Base-by-base conservation (phyloP, 2,113 vertebrate species). In the Orientallactaga bullata region DNA sequence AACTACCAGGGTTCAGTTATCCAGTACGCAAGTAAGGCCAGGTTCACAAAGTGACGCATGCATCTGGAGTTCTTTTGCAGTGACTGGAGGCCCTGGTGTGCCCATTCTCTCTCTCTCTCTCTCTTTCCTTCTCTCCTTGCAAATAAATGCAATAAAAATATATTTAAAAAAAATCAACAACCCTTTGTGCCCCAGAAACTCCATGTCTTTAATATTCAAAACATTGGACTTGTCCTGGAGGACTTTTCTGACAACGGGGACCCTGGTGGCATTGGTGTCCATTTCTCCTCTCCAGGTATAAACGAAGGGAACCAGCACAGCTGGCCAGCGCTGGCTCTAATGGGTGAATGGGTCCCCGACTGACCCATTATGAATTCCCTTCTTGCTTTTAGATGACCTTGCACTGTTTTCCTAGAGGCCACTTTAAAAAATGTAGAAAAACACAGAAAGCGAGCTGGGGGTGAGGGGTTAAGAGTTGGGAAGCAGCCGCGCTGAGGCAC, bases 121-220 rank as follows among this genome's bases (percentile, higher is more conserved):
- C 42, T 47, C 42, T 47, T 5, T 47, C 42, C 8, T 8, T 8
- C 42, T 47, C 42, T 47, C 42, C 42, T 47, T 47, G 42, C 42
- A 47, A 47, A 47, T 47, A 47, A 61, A 39, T 71, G n/a, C n/a
- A n/a, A n/a, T n/a, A n/a, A 77, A 90, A 74, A 84, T 74, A 73
- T 60, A 39, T 66, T 7, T 16, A 32, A 74, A 72, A 32, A 30
- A 79, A 77, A 68, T 89, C 90, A 85, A 58, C 10, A 55, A 51
- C 93, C 88, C n/a, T 94, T n/a, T 83, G 20, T 1, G 20, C 85
- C 94, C 37, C 55, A 86, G 80, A 79, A 93, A 84, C 26, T 80
- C 66, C 1, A 0, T n/a, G 16, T 78, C 39, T 66, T 7, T 80
- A n/a, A 63, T 37, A 24, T 51, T 37, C 21, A 84, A 82, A 77